phyloP scores from a whole-genome alignment of 1,140 invertebrate genomes.

The Magallana ariakensis region DNA sequence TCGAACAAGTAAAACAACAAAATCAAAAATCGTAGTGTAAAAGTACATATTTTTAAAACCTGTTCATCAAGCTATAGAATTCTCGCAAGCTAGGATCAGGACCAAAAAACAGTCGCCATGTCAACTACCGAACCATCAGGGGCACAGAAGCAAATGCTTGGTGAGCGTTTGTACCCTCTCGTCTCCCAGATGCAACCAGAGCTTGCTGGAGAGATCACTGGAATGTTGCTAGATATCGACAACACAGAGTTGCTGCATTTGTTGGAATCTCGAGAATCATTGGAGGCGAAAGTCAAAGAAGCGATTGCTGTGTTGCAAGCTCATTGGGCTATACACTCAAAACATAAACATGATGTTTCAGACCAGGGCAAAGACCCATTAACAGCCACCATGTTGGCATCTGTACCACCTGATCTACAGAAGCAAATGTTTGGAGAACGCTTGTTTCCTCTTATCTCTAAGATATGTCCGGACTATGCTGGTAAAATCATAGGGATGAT shows the following conservation, averaged over 20 bases:
- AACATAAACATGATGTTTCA: too few species aligned
- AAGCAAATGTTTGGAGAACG: background rate
- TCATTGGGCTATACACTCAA: too few species aligned
- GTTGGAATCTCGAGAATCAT: background rate
- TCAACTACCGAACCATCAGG: background rate
- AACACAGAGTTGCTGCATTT: background rate
- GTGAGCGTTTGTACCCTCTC: background rate
- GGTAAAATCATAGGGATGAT: slow-evolving; percentile 13
- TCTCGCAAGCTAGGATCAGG: too few species aligned
- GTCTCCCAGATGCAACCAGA: background rate
- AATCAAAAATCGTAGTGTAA: too few species aligned
- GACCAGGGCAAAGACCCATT: too few species aligned
- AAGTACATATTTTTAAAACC: too few species aligned
- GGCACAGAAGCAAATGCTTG: background rate
- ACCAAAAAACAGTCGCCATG: background rate
- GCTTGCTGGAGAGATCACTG: background rate
- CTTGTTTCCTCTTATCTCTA: background rate
- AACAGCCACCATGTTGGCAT: background rate
- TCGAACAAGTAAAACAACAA: too few species aligned
- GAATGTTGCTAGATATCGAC: background rate
- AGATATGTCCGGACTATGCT: background rate
- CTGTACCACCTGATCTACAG: background rate
- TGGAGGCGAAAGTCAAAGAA: too few species aligned
- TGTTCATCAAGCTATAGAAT: too few species aligned
- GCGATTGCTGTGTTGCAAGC: too few species aligned